Evolutionary conservation across 1,140 invertebrate species (phyloP).

Genomic region (Elymnias hypermnestra): DNA sequence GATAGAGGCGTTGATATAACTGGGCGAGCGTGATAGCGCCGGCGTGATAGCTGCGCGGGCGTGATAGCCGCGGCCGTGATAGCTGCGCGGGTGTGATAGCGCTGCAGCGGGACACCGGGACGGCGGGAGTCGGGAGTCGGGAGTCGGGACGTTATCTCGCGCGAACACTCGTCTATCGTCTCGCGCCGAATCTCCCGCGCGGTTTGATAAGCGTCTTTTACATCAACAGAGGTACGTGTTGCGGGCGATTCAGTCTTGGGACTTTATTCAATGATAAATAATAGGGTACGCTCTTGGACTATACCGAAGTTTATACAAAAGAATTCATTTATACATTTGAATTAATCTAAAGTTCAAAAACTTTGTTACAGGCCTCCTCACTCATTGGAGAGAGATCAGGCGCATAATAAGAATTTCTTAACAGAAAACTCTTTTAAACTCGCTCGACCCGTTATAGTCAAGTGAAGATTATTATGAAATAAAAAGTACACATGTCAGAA

Average conservation of each 20-base stretch:
- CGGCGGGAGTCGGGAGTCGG: constrained; percentile 7
- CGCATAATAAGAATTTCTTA: too few relatives aligned
- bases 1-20: constrained; percentile 15
- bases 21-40: constrained; percentile 14
- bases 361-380: too few relatives aligned
- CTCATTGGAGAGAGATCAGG: too few relatives aligned
- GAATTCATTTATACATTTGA: too few relatives aligned
- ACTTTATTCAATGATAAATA: constrained; percentile 5
- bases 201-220: constrained; percentile 22
- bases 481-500: too few relatives aligned
- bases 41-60: constrained; percentile 9
- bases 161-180: constrained; percentile 25
- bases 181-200: constrained; percentile 19
- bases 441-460: too few relatives aligned
- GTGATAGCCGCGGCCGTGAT: constrained; percentile 20
- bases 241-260: constrained; percentile 12
- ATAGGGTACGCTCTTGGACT: not conserved
- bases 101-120: constrained; percentile 8
- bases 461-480: too few relatives aligned
- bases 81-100: constrained; percentile 12
- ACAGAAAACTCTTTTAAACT: too few relatives aligned
- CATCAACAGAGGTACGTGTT: constrained; percentile 16
- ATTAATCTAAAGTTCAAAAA: too few relatives aligned
- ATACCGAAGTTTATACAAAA: not conserved
- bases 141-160: constrained; percentile 19